Evolutionary conservation across 2,797 vertebrate species (phyloP), one percentile per base, ranked within the genome.

Genomic region (Antrozous pallidus): DNA sequence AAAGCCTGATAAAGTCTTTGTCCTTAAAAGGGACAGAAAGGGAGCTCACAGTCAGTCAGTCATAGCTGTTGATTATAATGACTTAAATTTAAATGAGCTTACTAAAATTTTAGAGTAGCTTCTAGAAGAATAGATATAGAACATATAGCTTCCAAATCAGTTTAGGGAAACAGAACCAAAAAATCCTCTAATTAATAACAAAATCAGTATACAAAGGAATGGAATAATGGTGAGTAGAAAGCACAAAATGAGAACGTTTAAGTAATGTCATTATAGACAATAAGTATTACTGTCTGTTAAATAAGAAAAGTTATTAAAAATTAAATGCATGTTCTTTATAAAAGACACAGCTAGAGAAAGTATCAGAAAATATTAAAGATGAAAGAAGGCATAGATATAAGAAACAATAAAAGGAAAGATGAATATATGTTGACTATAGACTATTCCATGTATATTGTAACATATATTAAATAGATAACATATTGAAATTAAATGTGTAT

Each of bases 291-390:
- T 45, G 18, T 26, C 33, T 84, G 49, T 77, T 73, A 93, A 81
- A 8, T 8, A 87, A 83, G 13, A 93, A 42, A 75, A 58, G 61
- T 38, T 38, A 18, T 63, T 87, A 40, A 85, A 91, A 84, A 82
- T 49, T 17, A 71, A 49, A 47, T 77, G 54, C 33, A 42, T 49
- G 13, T 73, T 87, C 75, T 71, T 70, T 83, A 47, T 26, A 91
- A 79, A 90, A 92, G 28, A 12, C 20, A 33, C 13, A 47, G 17
- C 8, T 58, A 80, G 58, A 65, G 38, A 88, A 94, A 93, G 77
- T 71, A 74, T 8, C n/a, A 93, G 45, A 96, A 95, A 88, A 82
- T 75, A 45, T 6, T 81, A 8, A 90, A 94, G 81, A 75, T 82
- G 42, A 73, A 93, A 75, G n/a, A n/a, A 83, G 42, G 22, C 17